Evolutionary conservation across 2,797 vertebrate species (phyloP).

Genomic region (Chrosomus eos): DNA sequence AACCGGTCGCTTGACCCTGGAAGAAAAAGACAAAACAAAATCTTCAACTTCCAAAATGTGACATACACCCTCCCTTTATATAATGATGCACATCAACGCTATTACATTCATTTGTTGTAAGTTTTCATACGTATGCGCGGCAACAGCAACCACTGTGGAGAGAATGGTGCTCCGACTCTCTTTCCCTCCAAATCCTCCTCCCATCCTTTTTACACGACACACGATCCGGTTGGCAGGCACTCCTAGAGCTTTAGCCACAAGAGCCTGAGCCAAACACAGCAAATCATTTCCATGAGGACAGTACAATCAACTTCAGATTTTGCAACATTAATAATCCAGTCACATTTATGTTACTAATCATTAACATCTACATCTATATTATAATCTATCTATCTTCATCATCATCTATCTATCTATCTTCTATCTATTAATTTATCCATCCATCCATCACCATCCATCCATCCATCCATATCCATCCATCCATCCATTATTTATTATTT

Average conservation of each 20-base stretch:
- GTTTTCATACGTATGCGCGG: slow-evolving; percentile 85
- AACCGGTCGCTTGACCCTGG: slow-evolving; percentile 82
- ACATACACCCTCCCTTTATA: not conserved
- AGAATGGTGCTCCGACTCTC: slow-evolving; percentile 84
- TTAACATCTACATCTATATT: too few species aligned
- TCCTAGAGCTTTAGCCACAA: slow-evolving; percentile 85
- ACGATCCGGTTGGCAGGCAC: slow-evolving; percentile 85
- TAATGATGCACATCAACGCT: not conserved
- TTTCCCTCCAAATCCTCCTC: slow-evolving; percentile 96
- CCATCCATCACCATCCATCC: not conserved
- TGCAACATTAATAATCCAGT: not conserved
- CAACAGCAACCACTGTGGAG: slow-evolving; percentile 86
- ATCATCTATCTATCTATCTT: too few species aligned
- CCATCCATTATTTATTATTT: too few species aligned
- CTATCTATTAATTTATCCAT: not conserved
- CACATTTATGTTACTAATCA: not conserved
- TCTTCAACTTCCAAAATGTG: not conserved
- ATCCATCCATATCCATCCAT: not conserved
- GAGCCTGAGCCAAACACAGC: slow-evolving; percentile 61
- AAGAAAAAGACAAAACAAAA: not conserved
- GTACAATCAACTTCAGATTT: not conserved
- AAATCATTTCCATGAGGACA: not conserved
- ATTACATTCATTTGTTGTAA: not conserved
- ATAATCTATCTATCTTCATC: too few species aligned
- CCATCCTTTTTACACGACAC: slow-evolving; percentile 92